These are phyloP conservation scores for Polymixis flavicincta DNA, from an alignment of 2,888 invertebrate genomes.

Conservation along the genomic window DNA sequence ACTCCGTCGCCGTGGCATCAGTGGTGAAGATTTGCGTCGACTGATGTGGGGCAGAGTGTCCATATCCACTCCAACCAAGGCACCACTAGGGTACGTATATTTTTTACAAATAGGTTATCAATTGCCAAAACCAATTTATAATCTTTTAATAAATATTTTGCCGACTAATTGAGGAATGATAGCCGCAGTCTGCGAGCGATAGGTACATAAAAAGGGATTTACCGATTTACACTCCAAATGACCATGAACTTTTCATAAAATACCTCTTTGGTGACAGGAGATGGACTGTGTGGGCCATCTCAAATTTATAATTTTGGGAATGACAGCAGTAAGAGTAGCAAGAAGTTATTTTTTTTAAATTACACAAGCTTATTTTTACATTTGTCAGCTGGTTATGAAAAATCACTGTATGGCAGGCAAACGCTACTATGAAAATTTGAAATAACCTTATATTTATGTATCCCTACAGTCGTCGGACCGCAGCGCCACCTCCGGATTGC, in stretches of 20 bases:
- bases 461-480: constrained; percentile 70
- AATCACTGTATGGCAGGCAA: not conserved
- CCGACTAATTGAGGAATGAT: not conserved
- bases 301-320: not conserved
- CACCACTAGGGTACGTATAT: constrained; percentile 76
- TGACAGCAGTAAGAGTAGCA: not conserved
- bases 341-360: too few relatives aligned
- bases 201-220: too few relatives aligned
- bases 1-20: constrained; percentile 95
- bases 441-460: not conserved
- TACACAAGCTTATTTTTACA: not conserved
- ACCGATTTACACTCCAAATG: not conserved
- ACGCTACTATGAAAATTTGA: not conserved
- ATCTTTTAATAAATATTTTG: not conserved
- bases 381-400: not conserved
- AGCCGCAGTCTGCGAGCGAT: not conserved
- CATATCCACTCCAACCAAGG: constrained; percentile 96
- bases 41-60: constrained; percentile 98
- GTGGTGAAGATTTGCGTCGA: constrained; percentile 95
- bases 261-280: not conserved
- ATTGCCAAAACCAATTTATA: not conserved
- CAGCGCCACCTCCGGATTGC: constrained; percentile 82
- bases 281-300: not conserved
- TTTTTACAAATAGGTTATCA: too few relatives aligned
- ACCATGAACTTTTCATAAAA: not conserved